Evolutionary conservation across 2,113 vertebrate genomes (phyloP).

Genomic region (Ceyx margarethae): DNA sequence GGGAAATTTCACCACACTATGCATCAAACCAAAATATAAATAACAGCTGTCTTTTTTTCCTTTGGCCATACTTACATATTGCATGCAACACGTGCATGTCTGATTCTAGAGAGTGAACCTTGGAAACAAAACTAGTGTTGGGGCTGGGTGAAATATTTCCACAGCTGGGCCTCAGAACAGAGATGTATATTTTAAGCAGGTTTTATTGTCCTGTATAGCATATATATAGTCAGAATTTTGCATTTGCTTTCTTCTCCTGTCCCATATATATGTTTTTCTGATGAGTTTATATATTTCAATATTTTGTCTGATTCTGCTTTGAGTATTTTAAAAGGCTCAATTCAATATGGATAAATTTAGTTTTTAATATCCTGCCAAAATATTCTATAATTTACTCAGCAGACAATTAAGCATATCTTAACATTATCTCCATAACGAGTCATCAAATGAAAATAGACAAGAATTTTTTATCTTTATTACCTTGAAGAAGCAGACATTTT

Average conservation of each 20-base stretch:
- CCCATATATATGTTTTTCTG: not conserved
- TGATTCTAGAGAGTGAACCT: not conserved
- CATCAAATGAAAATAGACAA: not conserved
- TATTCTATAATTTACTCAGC: not conserved
- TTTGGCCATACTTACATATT: not conserved
- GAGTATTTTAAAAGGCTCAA: not conserved
- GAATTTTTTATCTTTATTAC: not conserved
- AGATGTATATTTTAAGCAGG: not conserved
- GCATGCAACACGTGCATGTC: not conserved
- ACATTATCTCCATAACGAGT: not conserved
- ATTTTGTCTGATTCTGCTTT: not conserved
- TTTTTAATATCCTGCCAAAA: not conserved
- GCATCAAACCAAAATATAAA: not conserved
- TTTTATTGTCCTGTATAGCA: not conserved
- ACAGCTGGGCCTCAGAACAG: not conserved
- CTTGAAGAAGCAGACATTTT: not conserved
- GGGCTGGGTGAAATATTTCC: not conserved
- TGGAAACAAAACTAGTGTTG: not conserved
- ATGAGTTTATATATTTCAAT: constrained; percentile 1
- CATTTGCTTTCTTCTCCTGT: not conserved
- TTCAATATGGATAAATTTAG: not conserved
- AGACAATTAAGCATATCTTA: not conserved
- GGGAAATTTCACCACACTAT: not conserved
- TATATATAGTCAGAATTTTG: not conserved
- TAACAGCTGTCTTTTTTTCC: not conserved